phyloP scores from a whole-genome alignment of 2,113 vertebrate species.

The Leptodactylus fuscus region DNA sequence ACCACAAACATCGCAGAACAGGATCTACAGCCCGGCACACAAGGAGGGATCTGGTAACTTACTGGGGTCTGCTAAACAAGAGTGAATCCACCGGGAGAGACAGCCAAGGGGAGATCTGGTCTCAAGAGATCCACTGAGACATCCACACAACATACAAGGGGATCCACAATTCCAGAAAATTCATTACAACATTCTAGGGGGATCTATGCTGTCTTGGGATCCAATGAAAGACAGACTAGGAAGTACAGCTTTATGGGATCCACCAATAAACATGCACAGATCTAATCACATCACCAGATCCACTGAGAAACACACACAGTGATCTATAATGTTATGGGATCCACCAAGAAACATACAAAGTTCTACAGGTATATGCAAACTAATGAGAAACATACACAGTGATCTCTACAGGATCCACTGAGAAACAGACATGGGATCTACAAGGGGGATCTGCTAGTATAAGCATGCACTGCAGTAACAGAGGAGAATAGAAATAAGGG shows the following conservation, averaged over 20 bases:
- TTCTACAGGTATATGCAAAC: too few species aligned
- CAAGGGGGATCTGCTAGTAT: too few species aligned
- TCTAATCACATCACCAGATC: background rate
- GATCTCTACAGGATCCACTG: too few species aligned
- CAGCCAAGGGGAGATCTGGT: too few species aligned
- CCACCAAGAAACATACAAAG: too few species aligned
- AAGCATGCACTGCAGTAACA: too few species aligned
- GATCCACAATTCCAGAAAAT: background rate
- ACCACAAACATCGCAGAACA: background rate
- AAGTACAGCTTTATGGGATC: background rate
- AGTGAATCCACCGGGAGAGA: background rate
- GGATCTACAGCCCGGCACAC: background rate
- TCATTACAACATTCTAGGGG: background rate
- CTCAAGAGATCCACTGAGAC: too few species aligned
- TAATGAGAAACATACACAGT: too few species aligned
- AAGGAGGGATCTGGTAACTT: background rate
- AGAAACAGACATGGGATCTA: too few species aligned
- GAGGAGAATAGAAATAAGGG: too few species aligned
- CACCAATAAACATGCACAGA: background rate
- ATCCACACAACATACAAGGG: background rate
- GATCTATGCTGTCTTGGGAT: background rate
- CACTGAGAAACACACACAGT: background rate
- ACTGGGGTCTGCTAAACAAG: too few species aligned
- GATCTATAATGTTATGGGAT: too few species aligned
- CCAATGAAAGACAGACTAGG: background rate